Base-by-base conservation (phyloP, 2,113 vertebrate species). In the Corythornis madagascariensis region DNA sequence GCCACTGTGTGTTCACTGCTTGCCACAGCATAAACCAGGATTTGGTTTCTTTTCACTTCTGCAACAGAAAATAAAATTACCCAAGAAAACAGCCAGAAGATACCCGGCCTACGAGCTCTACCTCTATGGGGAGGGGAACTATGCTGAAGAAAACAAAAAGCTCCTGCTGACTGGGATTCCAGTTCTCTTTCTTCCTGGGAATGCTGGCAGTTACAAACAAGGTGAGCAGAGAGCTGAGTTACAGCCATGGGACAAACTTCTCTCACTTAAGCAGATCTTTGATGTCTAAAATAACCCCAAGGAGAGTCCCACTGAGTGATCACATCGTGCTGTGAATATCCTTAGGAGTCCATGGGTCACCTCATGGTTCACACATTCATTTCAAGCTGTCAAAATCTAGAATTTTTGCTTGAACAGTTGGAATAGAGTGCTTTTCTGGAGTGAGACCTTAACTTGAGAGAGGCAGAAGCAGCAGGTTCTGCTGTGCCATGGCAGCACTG, bases 171-270 rank as follows among this genome's bases (percentile, higher is more conserved):
- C 97, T 7, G 99, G 99, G 13, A 98, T 99, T 93, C 99, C 99
- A 33, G 98, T 99, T 84, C 98, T 99, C n/a, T 99, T 99, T 96
- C 97, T 99, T 96, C 99, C 99, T 4, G 99, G 99, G 50, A 99
- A 99, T 57, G 99, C 99, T 79, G 99, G 99, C 79, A 99, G 99
- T 96, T 99, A 99, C 86, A 99, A 99, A 72, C 99, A 99, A 98
- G 99, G 99, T 99, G 94, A 96, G 96, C 48, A 13, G 77, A 70
- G 35, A 66, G 9, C n/a, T 29, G 40, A 87, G 50, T 73, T 55
- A 25, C 0, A 59, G 21, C 16, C 42, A 10, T 53, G 14, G 42
- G 89, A 64, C n/a, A 50, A 26, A 56, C 50, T 71, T 22, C 61
- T 65, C 4, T 77, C 8, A 3, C 10, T 38, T 38, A 38, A 38